These are phyloP conservation scores for Punctoribates punctum DNA, from an alignment of 2,888 invertebrate genomes.

Conservation along the genomic window DNA sequence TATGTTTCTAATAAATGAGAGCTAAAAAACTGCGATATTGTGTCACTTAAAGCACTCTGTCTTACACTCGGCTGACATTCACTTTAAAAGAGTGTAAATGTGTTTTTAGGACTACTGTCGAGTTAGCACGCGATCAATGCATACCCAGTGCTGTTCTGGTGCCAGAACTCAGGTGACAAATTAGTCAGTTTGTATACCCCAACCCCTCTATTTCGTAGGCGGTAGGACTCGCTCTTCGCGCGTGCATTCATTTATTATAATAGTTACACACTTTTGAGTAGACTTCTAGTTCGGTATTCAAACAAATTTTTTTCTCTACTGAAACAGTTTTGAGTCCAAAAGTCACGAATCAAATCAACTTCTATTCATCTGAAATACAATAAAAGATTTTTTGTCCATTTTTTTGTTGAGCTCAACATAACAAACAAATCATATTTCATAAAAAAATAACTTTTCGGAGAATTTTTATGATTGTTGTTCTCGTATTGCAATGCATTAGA, in stretches of 20 bases:
- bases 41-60: not conserved
- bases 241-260: slow-evolving; percentile 33
- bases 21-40: not conserved
- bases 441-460: not conserved
- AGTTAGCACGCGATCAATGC: slow-evolving; percentile 15
- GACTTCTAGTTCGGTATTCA: slow-evolving; percentile 3
- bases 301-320: slow-evolving; percentile 2
- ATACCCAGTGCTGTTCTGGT: not conserved
- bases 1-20: not conserved
- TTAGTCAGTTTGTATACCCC: slow-evolving; percentile 1
- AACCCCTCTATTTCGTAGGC: slow-evolving; percentile 25
- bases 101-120: slow-evolving; percentile 15
- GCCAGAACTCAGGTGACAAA: slow-evolving; percentile 35
- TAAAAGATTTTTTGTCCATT: not conserved
- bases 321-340: slow-evolving; percentile 15
- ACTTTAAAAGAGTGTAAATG: slow-evolving; percentile 14
- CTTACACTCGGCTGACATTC: not conserved
- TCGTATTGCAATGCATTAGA: slow-evolving; percentile 8
- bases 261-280: not conserved
- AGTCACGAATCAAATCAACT: slow-evolving; percentile 22
- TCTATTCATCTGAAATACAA: slow-evolving; percentile 18
- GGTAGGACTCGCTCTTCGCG: slow-evolving; percentile 22
- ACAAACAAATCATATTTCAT: slow-evolving; percentile 35
- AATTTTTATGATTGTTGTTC: not conserved
- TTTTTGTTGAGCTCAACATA: not conserved